Conservation (phyloP, 2,888 invertebrate species). For the Drosophila birchii region DNA sequence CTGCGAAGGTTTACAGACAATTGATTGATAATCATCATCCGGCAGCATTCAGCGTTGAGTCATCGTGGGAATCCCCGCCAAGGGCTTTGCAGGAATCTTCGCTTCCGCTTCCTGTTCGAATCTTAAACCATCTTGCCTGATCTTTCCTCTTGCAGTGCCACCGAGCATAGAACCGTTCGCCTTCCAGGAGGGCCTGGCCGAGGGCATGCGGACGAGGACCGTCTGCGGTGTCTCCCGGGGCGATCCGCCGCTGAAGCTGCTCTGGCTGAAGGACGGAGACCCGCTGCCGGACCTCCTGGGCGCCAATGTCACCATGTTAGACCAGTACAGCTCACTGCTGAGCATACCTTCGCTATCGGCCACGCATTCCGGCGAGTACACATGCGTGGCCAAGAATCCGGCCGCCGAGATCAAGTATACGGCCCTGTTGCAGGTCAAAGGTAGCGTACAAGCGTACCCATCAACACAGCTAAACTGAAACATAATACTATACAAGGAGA, state of each 20-base stretch:
- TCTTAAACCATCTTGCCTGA: constrained; percentile 66
- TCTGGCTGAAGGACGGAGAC: constrained; percentile 93
- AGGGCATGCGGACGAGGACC: constrained; percentile 92
- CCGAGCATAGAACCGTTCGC: constrained; percentile 94
- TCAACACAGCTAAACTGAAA: constrained; percentile 16
- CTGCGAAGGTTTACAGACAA: constrained; percentile 76
- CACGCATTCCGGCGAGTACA: constrained; percentile 91
- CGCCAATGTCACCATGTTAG: constrained; percentile 90
- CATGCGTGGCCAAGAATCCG: constrained; percentile 91
- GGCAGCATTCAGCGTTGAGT: not conserved
- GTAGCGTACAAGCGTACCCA: constrained; percentile 86
- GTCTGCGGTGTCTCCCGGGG: constrained; percentile 92
- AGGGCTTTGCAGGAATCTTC: constrained; percentile 9
- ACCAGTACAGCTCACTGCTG: constrained; percentile 91
- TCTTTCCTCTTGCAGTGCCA: constrained; percentile 88
- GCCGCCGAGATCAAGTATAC: constrained; percentile 92
- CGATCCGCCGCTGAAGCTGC: constrained; percentile 91
- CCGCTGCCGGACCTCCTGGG: constrained; percentile 88
- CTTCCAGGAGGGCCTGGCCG: constrained; percentile 92
- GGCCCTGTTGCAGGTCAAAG: constrained; percentile 92
- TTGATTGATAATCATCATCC: constrained; percentile 24
- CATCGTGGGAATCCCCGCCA: constrained; percentile 32
- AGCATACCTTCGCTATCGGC: constrained; percentile 91
- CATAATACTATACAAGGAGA: constrained; percentile 5
- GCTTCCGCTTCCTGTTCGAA: constrained; percentile 2